These are phyloP conservation scores for Ophion slaviceki DNA, from an alignment of 2,888 invertebrate genomes.

Conservation along the genomic window DNA sequence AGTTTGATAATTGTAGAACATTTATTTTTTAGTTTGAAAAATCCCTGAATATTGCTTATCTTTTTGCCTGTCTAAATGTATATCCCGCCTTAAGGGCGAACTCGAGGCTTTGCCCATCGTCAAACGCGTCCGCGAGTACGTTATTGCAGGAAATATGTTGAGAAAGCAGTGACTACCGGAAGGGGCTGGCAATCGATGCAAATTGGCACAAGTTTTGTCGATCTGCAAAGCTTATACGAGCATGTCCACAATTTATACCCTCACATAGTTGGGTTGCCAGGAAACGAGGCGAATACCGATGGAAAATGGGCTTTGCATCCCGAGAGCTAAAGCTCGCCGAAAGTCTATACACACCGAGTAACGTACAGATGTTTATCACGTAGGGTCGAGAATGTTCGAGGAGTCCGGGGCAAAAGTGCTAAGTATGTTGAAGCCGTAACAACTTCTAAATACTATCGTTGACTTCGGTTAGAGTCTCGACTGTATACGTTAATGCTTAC, in stretches of 20 bases:
- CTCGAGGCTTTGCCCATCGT: not conserved
- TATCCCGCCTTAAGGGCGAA: no score
- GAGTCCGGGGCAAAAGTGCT: conserved; percentile 2
- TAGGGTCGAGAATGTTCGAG: conserved; percentile 47
- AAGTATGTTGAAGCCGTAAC: conserved; percentile 60
- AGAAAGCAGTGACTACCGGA: not conserved
- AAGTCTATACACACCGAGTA: conserved; percentile 14
- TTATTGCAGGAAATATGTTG: not conserved
- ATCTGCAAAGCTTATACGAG: conserved; percentile 1
- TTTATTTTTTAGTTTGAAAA: no score
- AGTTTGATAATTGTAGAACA: no score
- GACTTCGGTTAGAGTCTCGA: conserved; percentile 58
- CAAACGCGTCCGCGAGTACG: not conserved
- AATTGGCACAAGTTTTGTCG: conserved; percentile 56
- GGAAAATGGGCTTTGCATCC: conserved; percentile 20
- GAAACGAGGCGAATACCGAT: conserved; percentile 25
- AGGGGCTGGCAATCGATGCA: conserved; percentile 40
- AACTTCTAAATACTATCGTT: conserved; percentile 68
- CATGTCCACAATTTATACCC: conserved; percentile 56
- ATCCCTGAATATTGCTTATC: no score
- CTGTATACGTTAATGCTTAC: conserved; percentile 29
- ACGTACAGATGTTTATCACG: conserved; percentile 26
- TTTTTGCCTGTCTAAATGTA: no score
- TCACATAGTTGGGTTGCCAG: conserved; percentile 40
- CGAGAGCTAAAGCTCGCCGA: conserved; percentile 10